Base-by-base conservation (phyloP, 2,888 invertebrate species). In the Leucoma salicis region DNA sequence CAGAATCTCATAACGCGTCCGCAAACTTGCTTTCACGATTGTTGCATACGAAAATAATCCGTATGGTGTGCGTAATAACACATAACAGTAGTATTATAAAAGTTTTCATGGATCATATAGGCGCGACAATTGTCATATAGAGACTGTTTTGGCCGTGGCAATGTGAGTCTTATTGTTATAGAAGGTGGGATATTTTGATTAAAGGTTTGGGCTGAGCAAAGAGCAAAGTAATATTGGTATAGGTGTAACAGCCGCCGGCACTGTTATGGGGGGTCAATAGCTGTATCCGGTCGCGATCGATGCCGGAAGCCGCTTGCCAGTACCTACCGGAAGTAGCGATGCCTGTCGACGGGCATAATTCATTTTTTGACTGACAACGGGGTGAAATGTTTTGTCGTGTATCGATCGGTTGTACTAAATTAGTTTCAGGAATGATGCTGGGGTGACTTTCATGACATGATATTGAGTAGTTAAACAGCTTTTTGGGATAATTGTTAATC, bases 241-340 rank as follows among this genome's bases (percentile, higher is more conserved):
- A 60, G 64, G 52, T 58, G 54, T 59, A 62, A 59, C 55, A 63
- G 62, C 62, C 63, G 60, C 53, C 53, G 56, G 66, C 66, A 69
- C 66, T 75, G 67, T 70, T 70, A 75, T 64, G 63, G 74, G 66
- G 76, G 78, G 78, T 78, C 81, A 81, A 80, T 77, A 77, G 70
- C 74, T 64, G 72, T 74, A 71, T 76, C 70, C 68, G 65, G 54
- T 54, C 51, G 53, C 73, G 77, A 78, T 82, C 82, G 78, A 82
- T 78, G 57, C 71, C 75, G 79, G 82, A 81, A 79, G 63, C 64
- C 49, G 52, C 54, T 66, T 55, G 63, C 64, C 67, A 59, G 62
- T 64, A 57, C 68, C 62, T 62, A 65, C 66, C 66, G 78, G 79
- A 80, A 76, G 70, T 63, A 57, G 53, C 57, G 53, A 57, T 57